Conservation (phyloP, 2,888 invertebrate genomes). For the Pandemis heparana region DNA sequence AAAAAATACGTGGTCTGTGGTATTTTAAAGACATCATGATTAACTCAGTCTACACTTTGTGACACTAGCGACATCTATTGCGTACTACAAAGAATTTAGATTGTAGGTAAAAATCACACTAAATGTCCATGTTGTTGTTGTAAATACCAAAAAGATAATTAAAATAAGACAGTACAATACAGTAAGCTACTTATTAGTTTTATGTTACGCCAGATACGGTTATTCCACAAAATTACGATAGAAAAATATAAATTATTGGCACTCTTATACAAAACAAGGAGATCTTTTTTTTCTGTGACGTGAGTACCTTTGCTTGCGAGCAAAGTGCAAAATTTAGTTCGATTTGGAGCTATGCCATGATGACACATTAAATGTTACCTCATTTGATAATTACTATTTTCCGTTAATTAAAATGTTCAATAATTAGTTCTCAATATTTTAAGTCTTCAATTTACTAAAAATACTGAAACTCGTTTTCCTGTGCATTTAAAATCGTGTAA, state of each 20-base stretch:
- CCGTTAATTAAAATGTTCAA: background rate
- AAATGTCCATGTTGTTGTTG: background rate
- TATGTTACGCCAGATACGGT: background rate
- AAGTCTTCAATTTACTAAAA: background rate
- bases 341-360: background rate
- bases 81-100: background rate
- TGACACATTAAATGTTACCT: background rate
- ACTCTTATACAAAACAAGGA: too few relatives aligned
- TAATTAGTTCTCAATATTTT: background rate
- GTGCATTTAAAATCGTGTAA: background rate
- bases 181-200: constrained; percentile 2
- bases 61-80: constrained; percentile 1
- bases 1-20: too few relatives aligned
- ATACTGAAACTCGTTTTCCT: background rate
- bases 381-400: background rate
- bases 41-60: background rate
- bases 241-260: too few relatives aligned
- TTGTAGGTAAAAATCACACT: background rate
- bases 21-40: background rate
- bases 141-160: constrained; percentile 9
- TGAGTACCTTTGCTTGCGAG: background rate
- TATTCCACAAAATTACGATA: too few relatives aligned
- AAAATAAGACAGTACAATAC: constrained; percentile 1
- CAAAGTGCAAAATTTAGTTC: background rate
- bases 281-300: too few relatives aligned